Base-by-base conservation (phyloP, 2,797 vertebrate genomes). In the Rhabdomys pumilio region DNA sequence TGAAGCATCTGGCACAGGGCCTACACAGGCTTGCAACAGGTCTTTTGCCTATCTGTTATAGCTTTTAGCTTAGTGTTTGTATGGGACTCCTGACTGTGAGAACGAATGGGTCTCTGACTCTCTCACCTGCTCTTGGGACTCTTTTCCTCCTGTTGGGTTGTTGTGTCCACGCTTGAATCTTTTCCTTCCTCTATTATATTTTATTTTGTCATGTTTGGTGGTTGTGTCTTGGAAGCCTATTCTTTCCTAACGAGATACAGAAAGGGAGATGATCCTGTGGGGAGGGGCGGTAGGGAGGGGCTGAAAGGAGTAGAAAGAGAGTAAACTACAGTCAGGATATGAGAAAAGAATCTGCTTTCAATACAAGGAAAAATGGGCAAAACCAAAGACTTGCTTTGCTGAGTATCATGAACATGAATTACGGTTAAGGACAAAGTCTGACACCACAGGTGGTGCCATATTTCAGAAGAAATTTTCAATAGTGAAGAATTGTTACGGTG, bases 401-500 rank as follows among this genome's bases (percentile, higher is more conserved):
- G 53, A 53, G 19, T 41, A 63, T 75, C 14, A 8, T 94, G 80
- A 53, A 61, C 20, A 63, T 85, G 80, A 90, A 17, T 86, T 72
- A 38, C 6, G 3, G 13, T 72, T n/a, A 86, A 55, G 65, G 84
- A 38, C 8, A 15, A 24, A 31, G 5, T 5, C 19, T 10, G 11
- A 67, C 4, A 14, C 38, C 38, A 63, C 81, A 61, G 1, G 5
- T 50, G 41, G 31, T 47, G 29, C 26, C 65, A 0, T 72, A 31
- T 82, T 93, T 90, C 55, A 80, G 82, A 34, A 86, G 63, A 88
- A 19, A 79, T 63, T 82, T 95, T 81, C 50, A 80, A 84, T 34
- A 83, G 19, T 13, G 26, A 93, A 75, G 31, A 24, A 20, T 75
- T 84, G 47, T 31, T 77, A 72, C 76, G 31, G 4, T 61, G 8